Percentiles rank a stretch among this genome's conserved stretches.
phyloP scores from a whole-genome alignment of 2,797 vertebrate species.

The Melanotaenia maccullochi region DNA sequence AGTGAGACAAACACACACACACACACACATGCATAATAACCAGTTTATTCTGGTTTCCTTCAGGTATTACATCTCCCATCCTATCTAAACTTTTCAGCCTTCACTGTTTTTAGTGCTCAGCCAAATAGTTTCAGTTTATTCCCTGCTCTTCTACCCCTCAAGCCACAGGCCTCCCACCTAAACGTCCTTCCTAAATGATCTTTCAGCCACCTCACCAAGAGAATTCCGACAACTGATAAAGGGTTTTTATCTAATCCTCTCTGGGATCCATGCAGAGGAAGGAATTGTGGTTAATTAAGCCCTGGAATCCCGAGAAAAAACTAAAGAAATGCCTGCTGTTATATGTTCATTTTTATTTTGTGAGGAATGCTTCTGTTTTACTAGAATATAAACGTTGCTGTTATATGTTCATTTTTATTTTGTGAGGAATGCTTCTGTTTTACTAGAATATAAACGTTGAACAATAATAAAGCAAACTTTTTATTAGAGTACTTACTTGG shows the following conservation, averaged over 20 bases:
- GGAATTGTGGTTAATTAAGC: too few species aligned
- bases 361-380: too few species aligned
- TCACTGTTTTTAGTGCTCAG: constrained; percentile 9
- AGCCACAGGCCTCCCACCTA: constrained; percentile 7
- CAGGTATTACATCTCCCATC: not conserved
- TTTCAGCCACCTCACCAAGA: constrained; percentile 27
- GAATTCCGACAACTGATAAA: constrained; percentile 37
- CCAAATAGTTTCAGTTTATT: constrained; percentile 22
- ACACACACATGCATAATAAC: not conserved
- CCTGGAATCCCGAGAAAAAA: too few species aligned
- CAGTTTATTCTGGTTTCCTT: not conserved
- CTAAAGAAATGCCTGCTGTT: too few species aligned
- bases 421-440: too few species aligned
- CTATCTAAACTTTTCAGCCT: not conserved
- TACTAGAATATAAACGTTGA: too few species aligned
- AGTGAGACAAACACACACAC: constrained; percentile 63
- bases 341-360: too few species aligned
- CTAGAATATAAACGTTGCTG: too few species aligned
- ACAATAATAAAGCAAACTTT: too few species aligned
- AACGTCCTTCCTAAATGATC: constrained; percentile 14
- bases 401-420: too few species aligned
- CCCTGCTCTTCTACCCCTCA: not conserved
- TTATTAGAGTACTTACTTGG: too few species aligned
- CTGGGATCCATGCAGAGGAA: not conserved
- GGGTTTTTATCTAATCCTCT: constrained; percentile 16